A percentile compares a stretch with the other conserved stretches of the same genome.
These are phyloP conservation scores for Agrypnia vestita DNA, from an alignment of 1,140 invertebrate genomes.

Conservation along the genomic window DNA sequence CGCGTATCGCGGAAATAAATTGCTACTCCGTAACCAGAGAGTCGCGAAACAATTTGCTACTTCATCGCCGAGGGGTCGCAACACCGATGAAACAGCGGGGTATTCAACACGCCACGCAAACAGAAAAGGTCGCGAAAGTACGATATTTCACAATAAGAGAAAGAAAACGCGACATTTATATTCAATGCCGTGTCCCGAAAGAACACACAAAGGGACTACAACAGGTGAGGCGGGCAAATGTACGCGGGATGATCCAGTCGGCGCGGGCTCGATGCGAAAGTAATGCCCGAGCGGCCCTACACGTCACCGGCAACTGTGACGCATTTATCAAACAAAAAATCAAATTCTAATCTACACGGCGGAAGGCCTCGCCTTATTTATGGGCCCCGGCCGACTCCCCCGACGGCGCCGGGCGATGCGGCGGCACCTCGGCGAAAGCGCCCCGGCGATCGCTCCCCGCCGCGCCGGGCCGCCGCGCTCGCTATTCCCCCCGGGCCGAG, in stretches of 20 bases:
- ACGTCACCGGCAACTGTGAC: constrained; percentile 55
- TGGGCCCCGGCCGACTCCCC: constrained; percentile 13
- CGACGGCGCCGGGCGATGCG: neutral
- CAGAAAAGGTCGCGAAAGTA: constrained; percentile 10
- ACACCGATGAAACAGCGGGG: neutral
- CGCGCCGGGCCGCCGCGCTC: neutral
- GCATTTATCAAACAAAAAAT: constrained; percentile 59
- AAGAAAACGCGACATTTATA: constrained; percentile 15
- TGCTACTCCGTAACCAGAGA: too few species aligned
- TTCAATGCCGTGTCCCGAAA: constrained; percentile 1
- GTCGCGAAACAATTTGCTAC: too few species aligned
- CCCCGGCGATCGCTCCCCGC: neutral
- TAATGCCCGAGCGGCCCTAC: constrained; percentile 51
- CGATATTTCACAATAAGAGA: neutral
- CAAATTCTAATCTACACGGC: constrained; percentile 55
- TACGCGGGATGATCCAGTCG: neutral
- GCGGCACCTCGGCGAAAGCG: neutral
- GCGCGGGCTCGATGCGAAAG: neutral
- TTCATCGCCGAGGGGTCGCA: too few species aligned
- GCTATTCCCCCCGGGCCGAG: neutral
- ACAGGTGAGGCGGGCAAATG: neutral
- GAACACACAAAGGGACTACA: constrained; percentile 14
- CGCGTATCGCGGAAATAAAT: too few species aligned
- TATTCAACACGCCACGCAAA: neutral
- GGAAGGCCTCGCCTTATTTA: constrained; percentile 50